phyloP scores from a whole-genome alignment of 1,140 invertebrate species.

The Pygmarrhopalites habei region DNA sequence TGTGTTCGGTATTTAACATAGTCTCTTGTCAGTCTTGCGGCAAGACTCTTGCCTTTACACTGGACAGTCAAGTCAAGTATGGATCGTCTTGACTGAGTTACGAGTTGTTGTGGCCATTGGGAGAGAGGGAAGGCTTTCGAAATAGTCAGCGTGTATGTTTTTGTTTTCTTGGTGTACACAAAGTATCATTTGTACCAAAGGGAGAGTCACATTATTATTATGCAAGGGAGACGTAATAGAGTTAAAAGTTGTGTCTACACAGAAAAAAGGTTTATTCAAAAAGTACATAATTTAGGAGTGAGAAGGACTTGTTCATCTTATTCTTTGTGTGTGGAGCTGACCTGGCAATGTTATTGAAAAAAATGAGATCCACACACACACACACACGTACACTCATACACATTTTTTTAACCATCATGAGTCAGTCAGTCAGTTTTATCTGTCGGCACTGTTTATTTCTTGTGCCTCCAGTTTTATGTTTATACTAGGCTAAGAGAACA shows the following conservation, averaged over 20 bases:
- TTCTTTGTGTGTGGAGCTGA: background rate
- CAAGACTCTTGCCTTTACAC: no score
- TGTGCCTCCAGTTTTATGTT: conserved; percentile 1
- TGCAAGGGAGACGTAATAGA: no score
- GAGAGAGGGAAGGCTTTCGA: background rate
- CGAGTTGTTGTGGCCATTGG: background rate
- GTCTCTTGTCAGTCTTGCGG: no score
- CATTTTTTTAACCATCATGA: background rate
- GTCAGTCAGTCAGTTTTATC: conserved; percentile 4
- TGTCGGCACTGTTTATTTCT: conserved; percentile 15
- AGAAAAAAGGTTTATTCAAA: no score
- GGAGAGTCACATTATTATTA: no score
- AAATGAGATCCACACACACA: conserved; percentile 1
- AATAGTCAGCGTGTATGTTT: background rate
- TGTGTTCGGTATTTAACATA: no score
- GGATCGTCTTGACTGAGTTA: no score
- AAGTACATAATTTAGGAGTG: no score
- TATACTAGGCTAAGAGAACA: conserved; percentile 5
- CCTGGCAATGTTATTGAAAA: conserved; percentile 1
- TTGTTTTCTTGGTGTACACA: background rate
- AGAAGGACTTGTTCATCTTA: no score
- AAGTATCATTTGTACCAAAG: background rate
- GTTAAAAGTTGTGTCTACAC: no score
- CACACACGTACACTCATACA: no score
- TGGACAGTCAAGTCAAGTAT: no score